Evolutionary conservation across 2,113 vertebrate species (phyloP).

Genomic region (Xyrauchen texanus): DNA sequence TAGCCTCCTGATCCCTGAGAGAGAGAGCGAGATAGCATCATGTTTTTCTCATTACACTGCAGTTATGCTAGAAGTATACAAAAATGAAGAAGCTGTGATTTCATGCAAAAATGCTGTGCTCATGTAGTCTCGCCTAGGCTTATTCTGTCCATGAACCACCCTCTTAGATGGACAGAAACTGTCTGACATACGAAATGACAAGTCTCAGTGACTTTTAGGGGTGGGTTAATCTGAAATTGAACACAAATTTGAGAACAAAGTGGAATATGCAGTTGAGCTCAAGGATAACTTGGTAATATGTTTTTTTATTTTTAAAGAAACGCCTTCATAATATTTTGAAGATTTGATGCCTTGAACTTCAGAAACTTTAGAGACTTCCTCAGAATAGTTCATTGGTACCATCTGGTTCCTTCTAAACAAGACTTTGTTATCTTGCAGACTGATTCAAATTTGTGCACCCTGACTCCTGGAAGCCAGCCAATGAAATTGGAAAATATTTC

Average conservation of each 20-base stretch:
- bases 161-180: too few species aligned
- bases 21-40: conserved; percentile 9
- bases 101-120: background rate
- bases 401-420: too few species aligned
- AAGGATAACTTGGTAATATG: too few species aligned
- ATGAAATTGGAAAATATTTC: background rate
- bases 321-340: background rate
- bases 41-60: conserved; percentile 18
- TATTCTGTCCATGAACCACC: too few species aligned
- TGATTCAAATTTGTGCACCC: too few species aligned
- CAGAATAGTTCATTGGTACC: too few species aligned
- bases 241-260: background rate
- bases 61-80: conserved; percentile 9
- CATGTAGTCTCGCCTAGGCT: too few species aligned
- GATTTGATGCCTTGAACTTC: background rate
- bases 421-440: too few species aligned
- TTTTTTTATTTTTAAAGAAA: too few species aligned
- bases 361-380: background rate
- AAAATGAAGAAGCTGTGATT: conserved; percentile 1
- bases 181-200: too few species aligned
- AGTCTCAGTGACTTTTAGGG: too few species aligned
- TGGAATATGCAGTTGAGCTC: background rate
- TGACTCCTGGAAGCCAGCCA: background rate
- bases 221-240: too few species aligned
- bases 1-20: conserved; percentile 51